Conservation (phyloP, 2,888 invertebrate genomes). For the Drosophila macrospina region DNA sequence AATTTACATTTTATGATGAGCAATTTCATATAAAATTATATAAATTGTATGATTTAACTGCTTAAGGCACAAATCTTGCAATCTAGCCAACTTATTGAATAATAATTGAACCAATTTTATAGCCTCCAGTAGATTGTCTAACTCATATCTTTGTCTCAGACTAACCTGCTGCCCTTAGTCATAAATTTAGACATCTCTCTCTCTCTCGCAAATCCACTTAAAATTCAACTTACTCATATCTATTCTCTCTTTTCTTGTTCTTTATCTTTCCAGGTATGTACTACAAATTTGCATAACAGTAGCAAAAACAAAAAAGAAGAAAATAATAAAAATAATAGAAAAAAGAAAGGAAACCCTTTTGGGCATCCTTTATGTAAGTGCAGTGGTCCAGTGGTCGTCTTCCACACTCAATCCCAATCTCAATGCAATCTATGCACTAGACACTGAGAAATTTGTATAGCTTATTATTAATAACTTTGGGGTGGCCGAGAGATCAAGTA, state of each 20-base stretch:
- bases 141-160: conserved; percentile 8
- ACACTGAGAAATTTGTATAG: conserved; percentile 80
- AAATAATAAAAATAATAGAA: too few species aligned
- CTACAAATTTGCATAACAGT: conserved; percentile 63
- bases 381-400: conserved; percentile 46
- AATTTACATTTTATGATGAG: not conserved
- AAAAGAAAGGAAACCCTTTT: conserved; percentile 41
- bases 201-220: conserved; percentile 47
- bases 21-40: not conserved
- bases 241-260: conserved; percentile 27
- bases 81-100: not conserved
- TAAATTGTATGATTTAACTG: not conserved
- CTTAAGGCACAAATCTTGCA: conserved; percentile 3
- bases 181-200: conserved; percentile 38
- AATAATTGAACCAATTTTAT: conserved; percentile 26
- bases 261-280: conserved; percentile 75
- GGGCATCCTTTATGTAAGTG: conserved; percentile 60
- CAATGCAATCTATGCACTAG: conserved; percentile 60
- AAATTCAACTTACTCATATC: conserved; percentile 53
- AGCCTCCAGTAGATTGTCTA: not conserved
- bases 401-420: conserved; percentile 21
- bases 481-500: conserved; percentile 75
- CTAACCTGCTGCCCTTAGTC: conserved; percentile 26
- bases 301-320: conserved; percentile 19
- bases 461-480: conserved; percentile 81